Evolutionary conservation across 2,888 invertebrate species (phyloP).

Genomic region (Apodemia duryi): DNA sequence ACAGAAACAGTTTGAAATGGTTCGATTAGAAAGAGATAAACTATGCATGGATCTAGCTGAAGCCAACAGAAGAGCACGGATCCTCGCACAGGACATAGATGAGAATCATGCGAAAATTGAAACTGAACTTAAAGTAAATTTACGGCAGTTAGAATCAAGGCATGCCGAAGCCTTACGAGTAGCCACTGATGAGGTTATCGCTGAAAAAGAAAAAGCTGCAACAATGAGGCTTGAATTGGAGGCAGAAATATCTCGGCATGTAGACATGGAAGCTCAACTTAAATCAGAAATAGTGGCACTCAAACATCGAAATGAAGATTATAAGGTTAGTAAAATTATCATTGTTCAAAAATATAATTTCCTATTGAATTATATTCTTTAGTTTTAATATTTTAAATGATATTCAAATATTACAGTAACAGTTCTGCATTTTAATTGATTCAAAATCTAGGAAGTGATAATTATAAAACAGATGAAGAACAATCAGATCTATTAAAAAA

Average conservation of each 20-base stretch:
- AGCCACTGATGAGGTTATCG: constrained; percentile 82
- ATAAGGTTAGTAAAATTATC: constrained; percentile 44
- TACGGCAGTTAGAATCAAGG: constrained; percentile 85
- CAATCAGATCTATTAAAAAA: too few relatives aligned
- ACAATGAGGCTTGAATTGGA: constrained; percentile 81
- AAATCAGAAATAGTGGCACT: constrained; percentile 81
- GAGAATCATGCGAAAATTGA: constrained; percentile 93
- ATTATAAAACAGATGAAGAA: too few relatives aligned
- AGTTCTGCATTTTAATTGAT: too few relatives aligned
- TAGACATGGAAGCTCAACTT: constrained; percentile 83
- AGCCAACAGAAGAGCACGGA: constrained; percentile 88
- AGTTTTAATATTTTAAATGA: too few relatives aligned
- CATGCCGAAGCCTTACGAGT: constrained; percentile 87
- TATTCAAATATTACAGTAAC: too few relatives aligned
- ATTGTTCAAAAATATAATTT: neutral
- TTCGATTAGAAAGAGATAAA: constrained; percentile 89
- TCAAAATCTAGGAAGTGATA: too few relatives aligned
- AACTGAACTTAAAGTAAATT: constrained; percentile 84
- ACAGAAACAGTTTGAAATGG: constrained; percentile 83
- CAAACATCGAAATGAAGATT: constrained; percentile 81
- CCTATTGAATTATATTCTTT: too few relatives aligned
- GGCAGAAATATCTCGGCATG: constrained; percentile 80
- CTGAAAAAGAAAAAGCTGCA: constrained; percentile 87
- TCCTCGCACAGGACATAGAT: constrained; percentile 94
- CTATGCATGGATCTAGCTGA: constrained; percentile 87